phyloP scores from a whole-genome alignment of 2,113 vertebrate species.

The Pan troglodytes region DNA sequence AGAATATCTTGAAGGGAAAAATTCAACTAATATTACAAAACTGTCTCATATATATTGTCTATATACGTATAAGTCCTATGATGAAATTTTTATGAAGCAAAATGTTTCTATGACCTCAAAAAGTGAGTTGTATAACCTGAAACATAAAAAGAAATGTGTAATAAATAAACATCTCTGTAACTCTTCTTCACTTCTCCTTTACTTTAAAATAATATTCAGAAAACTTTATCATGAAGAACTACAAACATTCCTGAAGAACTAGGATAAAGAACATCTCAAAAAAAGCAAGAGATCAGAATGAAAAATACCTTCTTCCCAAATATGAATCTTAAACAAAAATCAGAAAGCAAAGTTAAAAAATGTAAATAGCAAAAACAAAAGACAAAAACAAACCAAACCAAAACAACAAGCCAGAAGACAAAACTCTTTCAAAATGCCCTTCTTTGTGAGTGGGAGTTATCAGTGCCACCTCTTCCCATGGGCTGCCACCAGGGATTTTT shows the following conservation, averaged over 20 bases:
- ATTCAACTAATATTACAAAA: neutral
- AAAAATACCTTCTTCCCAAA: neutral
- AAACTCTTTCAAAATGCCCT: neutral
- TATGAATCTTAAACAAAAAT: neutral
- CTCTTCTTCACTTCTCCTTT: neutral
- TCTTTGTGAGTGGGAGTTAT: accelerated
- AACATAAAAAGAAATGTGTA: neutral
- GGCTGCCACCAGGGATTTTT: neutral
- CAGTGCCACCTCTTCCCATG: neutral
- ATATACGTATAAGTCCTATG: neutral
- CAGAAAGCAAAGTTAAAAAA: neutral
- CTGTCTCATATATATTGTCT: neutral
- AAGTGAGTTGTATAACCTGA: neutral
- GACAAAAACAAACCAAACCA: neutral
- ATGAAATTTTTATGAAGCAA: neutral
- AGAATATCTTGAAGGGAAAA: neutral
- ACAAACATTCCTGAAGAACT: neutral
- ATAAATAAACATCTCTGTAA: neutral
- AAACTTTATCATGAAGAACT: neutral
- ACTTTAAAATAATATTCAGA: neutral
- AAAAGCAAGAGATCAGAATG: neutral
- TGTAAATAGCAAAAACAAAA: neutral
- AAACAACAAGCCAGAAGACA: neutral
- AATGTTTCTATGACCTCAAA: neutral
- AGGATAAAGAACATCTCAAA: neutral